Conservation (phyloP, 2,888 invertebrate species). For the Pogonocherus hispidulus region DNA sequence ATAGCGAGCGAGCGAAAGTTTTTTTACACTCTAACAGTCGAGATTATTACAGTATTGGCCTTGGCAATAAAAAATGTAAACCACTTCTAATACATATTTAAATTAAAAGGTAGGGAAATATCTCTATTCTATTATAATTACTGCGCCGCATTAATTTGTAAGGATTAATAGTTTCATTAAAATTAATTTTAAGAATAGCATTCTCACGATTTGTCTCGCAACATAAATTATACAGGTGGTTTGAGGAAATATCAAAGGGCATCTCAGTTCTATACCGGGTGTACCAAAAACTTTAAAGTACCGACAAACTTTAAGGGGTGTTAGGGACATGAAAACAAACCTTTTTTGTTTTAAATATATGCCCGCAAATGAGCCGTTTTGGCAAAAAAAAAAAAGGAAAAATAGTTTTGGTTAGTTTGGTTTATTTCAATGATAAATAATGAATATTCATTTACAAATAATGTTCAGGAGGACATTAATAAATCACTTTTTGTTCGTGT, state of each 20-base stretch:
- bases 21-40: constrained; percentile 37
- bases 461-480: no score
- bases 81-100: constrained; percentile 48
- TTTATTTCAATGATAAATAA: no score
- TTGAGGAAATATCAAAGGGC: background rate
- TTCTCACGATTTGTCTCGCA: background rate
- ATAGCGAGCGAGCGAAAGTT: constrained; percentile 39
- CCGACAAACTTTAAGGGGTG: no score
- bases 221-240: background rate
- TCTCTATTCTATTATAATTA: constrained; percentile 37
- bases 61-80: constrained; percentile 53
- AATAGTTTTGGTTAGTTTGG: no score
- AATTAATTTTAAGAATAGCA: background rate
- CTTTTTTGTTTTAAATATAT: no score
- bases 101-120: constrained; percentile 45
- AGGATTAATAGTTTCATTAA: constrained; percentile 15
- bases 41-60: constrained; percentile 42
- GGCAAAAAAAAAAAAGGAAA: no score
- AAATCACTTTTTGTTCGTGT: no score
- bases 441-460: no score
- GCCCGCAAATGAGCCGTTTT: no score
- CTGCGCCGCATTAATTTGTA: constrained; percentile 20
- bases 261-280: background rate
- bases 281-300: no score
- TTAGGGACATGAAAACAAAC: no score